Evolutionary conservation across 2,113 vertebrate species (phyloP).

Genomic region (Oophaga pumilio): DNA sequence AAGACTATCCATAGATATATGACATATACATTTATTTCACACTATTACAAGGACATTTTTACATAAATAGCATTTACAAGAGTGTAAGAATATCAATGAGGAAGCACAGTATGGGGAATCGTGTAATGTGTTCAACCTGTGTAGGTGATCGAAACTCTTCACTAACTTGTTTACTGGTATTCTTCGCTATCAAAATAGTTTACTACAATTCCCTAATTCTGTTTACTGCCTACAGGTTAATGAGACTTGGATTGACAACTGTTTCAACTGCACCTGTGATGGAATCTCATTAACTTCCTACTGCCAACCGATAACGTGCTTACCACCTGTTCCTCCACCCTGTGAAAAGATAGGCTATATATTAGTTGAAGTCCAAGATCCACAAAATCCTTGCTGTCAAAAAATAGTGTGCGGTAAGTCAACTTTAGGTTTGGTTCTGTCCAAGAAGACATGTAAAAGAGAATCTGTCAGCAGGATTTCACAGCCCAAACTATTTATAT

Average conservation of each 20-base stretch:
- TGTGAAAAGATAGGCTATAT: slow-evolving; percentile 64
- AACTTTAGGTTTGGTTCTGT: neutral
- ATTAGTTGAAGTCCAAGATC: slow-evolving; percentile 50
- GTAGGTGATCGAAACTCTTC: neutral
- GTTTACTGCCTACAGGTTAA: slow-evolving; percentile 63
- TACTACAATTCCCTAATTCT: neutral
- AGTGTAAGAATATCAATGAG: too few relatives aligned
- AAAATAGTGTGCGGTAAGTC: slow-evolving; percentile 69
- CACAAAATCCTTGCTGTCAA: slow-evolving; percentile 68
- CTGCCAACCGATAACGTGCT: slow-evolving; percentile 62
- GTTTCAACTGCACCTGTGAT: slow-evolving; percentile 70
- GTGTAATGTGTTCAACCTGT: too few relatives aligned
- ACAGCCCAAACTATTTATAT: too few relatives aligned
- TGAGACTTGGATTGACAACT: slow-evolving; percentile 62
- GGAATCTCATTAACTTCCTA: slow-evolving; percentile 38
- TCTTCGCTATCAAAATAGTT: neutral
- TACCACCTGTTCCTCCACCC: neutral
- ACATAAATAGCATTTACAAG: too few relatives aligned
- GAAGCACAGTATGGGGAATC: too few relatives aligned
- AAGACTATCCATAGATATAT: too few relatives aligned
- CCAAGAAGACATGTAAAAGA: neutral
- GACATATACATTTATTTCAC: too few relatives aligned
- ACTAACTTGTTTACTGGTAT: neutral
- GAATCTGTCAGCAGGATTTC: too few relatives aligned
- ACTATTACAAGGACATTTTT: too few relatives aligned